Conservation (phyloP, 2,113 vertebrate genomes). For the Oncorhynchus tshawytscha region DNA sequence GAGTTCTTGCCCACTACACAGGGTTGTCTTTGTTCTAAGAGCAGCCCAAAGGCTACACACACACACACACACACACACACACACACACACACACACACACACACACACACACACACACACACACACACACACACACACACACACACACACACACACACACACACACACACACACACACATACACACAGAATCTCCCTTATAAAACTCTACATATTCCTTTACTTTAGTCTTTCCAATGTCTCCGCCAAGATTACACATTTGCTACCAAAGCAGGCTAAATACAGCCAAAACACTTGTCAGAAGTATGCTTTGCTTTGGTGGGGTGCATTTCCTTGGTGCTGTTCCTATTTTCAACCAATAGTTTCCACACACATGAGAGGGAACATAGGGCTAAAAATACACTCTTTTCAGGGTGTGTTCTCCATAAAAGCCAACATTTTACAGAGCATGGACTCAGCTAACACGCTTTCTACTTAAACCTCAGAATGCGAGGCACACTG, state of each 20-base stretch:
- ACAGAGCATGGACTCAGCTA: slow-evolving; percentile 1
- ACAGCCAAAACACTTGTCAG: background rate
- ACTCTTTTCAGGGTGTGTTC: background rate
- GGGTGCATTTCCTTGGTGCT: background rate
- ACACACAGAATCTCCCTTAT: background rate
- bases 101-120: slow-evolving; percentile 6
- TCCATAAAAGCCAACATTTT: background rate
- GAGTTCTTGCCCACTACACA: slow-evolving; percentile 6
- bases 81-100: slow-evolving; percentile 8
- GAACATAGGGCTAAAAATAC: slow-evolving; percentile 2
- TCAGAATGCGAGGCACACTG: background rate
- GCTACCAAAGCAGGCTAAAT: background rate
- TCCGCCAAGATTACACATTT: background rate
- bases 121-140: slow-evolving; percentile 10
- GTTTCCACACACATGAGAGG: slow-evolving; percentile 1
- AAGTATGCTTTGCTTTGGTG: background rate
- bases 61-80: slow-evolving; percentile 3
- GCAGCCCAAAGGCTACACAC: slow-evolving; percentile 2
- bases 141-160: slow-evolving; percentile 2
- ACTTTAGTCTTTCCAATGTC: background rate
- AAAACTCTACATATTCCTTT: background rate
- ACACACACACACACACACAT: slow-evolving; percentile 7
- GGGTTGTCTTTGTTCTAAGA: slow-evolving; percentile 28
- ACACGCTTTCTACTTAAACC: background rate
- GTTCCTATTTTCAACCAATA: slow-evolving; percentile 2